phyloP scores from a whole-genome alignment of 2,113 vertebrate species.

The Tiliqua scincoides region DNA sequence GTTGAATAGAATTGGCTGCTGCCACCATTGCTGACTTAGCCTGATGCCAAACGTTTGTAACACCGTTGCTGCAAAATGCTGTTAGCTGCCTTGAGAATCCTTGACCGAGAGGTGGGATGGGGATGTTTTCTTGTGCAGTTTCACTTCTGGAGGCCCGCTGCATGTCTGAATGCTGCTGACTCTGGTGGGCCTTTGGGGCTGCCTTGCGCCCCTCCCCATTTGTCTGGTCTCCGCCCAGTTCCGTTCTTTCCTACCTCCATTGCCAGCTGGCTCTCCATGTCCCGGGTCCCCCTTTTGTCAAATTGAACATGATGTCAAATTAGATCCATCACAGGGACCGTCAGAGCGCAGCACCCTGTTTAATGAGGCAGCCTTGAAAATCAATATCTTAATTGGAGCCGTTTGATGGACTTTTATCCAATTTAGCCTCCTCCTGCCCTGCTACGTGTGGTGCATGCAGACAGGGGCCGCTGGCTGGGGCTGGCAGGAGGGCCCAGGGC shows the following conservation, averaged over 20 bases:
- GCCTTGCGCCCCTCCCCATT: no score
- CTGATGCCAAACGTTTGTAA: no score
- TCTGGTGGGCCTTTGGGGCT: neutral
- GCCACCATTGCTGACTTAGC: no score
- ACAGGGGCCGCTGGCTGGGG: neutral
- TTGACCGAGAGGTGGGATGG: no score
- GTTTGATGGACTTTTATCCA: conserved; percentile 81
- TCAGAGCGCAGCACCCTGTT: conserved; percentile 70
- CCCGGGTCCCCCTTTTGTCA: conserved; percentile 68
- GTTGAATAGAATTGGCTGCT: no score
- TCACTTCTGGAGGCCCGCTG: no score
- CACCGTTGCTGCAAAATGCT: no score
- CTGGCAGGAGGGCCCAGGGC: neutral
- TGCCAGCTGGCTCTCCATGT: conserved; percentile 39
- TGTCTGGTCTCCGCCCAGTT: neutral
- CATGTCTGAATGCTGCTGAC: neutral
- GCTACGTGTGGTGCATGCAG: conserved; percentile 73
- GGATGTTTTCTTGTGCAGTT: no score
- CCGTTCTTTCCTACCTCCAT: conserved; percentile 4
- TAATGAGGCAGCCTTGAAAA: conserved; percentile 80
- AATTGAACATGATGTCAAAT: conserved; percentile 81
- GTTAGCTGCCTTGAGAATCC: no score
- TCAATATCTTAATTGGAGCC: conserved; percentile 82
- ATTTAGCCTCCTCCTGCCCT: conserved; percentile 73
- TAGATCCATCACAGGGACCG: conserved; percentile 74